Evolutionary conservation across 2,797 vertebrate species (phyloP), one percentile per base, ranked within the genome.

Genomic region (Karalla daura): DNA sequence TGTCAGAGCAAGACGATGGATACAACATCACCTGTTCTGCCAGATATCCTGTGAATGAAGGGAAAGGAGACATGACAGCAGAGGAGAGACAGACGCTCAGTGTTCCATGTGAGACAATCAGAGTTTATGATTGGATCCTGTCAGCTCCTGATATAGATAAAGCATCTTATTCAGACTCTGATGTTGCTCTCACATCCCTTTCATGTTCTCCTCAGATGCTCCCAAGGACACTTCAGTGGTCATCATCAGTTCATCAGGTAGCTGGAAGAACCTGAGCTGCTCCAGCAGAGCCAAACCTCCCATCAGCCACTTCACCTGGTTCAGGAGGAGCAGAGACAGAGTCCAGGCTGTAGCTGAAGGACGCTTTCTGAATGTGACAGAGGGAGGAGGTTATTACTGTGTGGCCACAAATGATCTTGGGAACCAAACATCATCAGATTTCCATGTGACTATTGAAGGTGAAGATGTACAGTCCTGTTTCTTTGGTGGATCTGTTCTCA

Each of bases 271-370:
- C 24, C 67, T 91, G 74, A 89, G 49, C 64, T 91, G 88, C 81
- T 73, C 68, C 72, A 86, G 87, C 70, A 84, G 72, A 76, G 88
- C 88, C 68, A 88, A 74, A 15, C 89, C 90, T 73, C 73, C 85
- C 4, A 47, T 78, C 62, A 37, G 20, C 8, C 4, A 9, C 60
- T 87, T 78, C 83, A 83, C 46, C 74, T 91, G 89, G 90, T 81
- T 83, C 66, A 75, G 45, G 74, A 37, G 0, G 24, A 77, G 14
- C 40, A 7, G n/a, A 21, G 2, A 56, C 12, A 72, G 64, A 51
- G 1, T 5, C 14, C 17, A 23, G 9, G 53, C 3, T 0, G 76
- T 76, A 1, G 43, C 40, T 41, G 52, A 51, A 33, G 80, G 54
- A 65, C 5, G 21, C 11, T 5, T 58, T 50, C 65, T 88, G 7